Evolutionary conservation across 92 coral and sea anemone genomes (phyloP).

Genomic region (Porites divaricata): DNA sequence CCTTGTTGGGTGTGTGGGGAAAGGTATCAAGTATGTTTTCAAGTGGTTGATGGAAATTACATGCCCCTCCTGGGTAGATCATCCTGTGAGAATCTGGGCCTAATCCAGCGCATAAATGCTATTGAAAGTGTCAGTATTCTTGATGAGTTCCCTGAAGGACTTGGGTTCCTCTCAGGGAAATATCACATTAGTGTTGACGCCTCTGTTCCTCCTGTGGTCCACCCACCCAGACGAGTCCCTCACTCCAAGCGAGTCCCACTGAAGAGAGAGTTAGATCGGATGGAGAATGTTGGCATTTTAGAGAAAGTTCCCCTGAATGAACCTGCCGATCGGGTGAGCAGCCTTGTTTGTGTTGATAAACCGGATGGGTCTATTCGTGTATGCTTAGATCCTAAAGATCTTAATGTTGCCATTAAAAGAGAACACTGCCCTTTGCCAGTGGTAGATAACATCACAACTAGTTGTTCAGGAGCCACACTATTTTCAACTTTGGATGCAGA

Average conservation of each 20-base stretch:
- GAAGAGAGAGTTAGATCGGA: neutral
- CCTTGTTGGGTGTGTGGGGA: no score
- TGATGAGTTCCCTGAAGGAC: slow-evolving; percentile 48
- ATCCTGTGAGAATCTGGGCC: slow-evolving; percentile 6
- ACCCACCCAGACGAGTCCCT: slow-evolving; percentile 49
- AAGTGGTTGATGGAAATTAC: no score
- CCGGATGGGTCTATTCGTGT: slow-evolving; percentile 36
- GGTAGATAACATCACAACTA: slow-evolving; percentile 32
- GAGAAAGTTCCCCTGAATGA: slow-evolving; percentile 37
- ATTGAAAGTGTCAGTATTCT: slow-evolving; percentile 20
- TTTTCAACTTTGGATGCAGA: slow-evolving; percentile 1
- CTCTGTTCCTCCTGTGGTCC: no score
- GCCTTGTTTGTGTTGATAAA: slow-evolving; percentile 6
- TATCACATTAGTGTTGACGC: no score
- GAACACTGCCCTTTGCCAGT: slow-evolving; percentile 6
- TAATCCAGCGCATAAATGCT: slow-evolving; percentile 20
- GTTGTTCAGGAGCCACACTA: slow-evolving; percentile 20
- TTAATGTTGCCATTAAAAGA: no score
- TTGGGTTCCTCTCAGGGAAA: slow-evolving; percentile 50
- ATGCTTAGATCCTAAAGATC: slow-evolving; percentile 43
- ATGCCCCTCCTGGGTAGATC: neutral
- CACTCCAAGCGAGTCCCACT: slow-evolving; percentile 16
- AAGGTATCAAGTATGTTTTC: no score
- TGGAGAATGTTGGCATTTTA: slow-evolving; percentile 43
- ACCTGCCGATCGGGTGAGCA: neutral